Percentiles rank a stretch among this genome's conserved stretches.
phyloP scores from a whole-genome alignment of 2,888 invertebrate species.

The Acrocera orbiculus region DNA sequence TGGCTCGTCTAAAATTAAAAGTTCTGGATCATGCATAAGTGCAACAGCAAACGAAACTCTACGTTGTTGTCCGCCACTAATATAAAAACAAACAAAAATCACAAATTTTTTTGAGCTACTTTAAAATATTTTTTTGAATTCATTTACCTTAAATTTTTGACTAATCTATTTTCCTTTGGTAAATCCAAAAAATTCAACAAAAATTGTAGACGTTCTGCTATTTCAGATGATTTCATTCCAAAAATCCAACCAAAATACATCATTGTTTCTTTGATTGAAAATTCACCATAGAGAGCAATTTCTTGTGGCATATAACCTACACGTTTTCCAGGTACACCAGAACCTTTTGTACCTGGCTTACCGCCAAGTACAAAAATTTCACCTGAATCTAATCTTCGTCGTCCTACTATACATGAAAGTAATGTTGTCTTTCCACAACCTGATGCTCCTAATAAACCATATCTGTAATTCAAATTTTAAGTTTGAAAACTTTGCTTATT shows the following conservation, averaged over 20 bases:
- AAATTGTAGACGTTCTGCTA: slow-evolving; percentile 64
- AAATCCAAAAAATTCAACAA: slow-evolving; percentile 78
- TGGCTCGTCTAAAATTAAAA: slow-evolving; percentile 81
- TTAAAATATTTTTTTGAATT: background rate
- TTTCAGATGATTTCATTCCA: slow-evolving; percentile 72
- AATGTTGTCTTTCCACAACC: slow-evolving; percentile 96
- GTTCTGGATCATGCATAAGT: slow-evolving; percentile 80
- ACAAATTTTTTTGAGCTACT: background rate
- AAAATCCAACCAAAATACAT: slow-evolving; percentile 94
- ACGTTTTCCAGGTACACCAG: slow-evolving; percentile 78
- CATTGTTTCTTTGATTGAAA: slow-evolving; percentile 88
- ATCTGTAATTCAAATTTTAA: slow-evolving; percentile 45
- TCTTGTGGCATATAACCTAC: slow-evolving; percentile 98
- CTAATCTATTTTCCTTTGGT: slow-evolving; percentile 66
- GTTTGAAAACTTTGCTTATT: too few species aligned
- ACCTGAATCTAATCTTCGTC: slow-evolving; percentile 68
- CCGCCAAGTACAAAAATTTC: slow-evolving; percentile 82
- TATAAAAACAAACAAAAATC: slow-evolving; percentile 2
- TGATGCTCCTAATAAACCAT: slow-evolving; percentile 84
- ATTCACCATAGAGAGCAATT: slow-evolving; percentile 78
- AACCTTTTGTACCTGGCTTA: slow-evolving; percentile 74
- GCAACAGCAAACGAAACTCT: slow-evolving; percentile 85
- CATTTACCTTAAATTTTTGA: slow-evolving; percentile 52
- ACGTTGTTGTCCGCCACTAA: slow-evolving; percentile 77
- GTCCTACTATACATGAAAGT: slow-evolving; percentile 79